Evolutionary conservation across 2,113 vertebrate genomes (phyloP).

Genomic region (Isichthys henryi): DNA sequence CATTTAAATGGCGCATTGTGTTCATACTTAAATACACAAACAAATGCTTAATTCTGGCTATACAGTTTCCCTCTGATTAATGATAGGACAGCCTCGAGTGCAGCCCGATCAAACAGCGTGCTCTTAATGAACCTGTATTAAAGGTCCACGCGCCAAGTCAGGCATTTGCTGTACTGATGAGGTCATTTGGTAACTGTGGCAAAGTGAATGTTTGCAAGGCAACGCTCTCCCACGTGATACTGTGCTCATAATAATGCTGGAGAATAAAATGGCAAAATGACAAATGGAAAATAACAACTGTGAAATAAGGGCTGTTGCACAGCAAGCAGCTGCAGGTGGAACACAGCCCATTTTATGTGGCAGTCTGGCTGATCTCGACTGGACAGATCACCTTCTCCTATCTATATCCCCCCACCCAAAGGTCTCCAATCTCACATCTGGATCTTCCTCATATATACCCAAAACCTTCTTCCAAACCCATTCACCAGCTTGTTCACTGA

Average conservation of each 20-base stretch:
- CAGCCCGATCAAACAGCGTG: not conserved
- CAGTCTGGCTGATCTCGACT: not conserved
- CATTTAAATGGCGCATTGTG: slow-evolving; percentile 22
- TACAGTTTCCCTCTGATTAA: slow-evolving; percentile 8
- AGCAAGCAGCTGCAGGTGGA: not conserved
- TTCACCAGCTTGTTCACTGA: not conserved
- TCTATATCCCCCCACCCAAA: not conserved
- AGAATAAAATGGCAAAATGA: not conserved
- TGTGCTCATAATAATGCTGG: not conserved
- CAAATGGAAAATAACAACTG: not conserved
- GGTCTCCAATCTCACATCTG: not conserved
- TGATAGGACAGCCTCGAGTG: not conserved
- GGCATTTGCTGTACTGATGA: not conserved
- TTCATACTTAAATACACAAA: slow-evolving; percentile 17
- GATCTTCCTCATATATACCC: not conserved
- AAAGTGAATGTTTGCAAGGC: not conserved
- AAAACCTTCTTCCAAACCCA: not conserved
- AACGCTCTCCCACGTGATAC: not conserved
- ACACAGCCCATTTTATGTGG: not conserved
- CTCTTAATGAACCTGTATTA: not conserved
- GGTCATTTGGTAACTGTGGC: not conserved
- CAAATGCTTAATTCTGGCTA: slow-evolving; percentile 8
- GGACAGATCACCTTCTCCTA: not conserved
- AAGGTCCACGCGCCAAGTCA: not conserved
- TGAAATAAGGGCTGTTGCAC: not conserved